These are phyloP conservation scores for Acipenser oxyrinchus DNA, from an alignment of 2,797 vertebrate species.

Conservation along the genomic window DNA sequence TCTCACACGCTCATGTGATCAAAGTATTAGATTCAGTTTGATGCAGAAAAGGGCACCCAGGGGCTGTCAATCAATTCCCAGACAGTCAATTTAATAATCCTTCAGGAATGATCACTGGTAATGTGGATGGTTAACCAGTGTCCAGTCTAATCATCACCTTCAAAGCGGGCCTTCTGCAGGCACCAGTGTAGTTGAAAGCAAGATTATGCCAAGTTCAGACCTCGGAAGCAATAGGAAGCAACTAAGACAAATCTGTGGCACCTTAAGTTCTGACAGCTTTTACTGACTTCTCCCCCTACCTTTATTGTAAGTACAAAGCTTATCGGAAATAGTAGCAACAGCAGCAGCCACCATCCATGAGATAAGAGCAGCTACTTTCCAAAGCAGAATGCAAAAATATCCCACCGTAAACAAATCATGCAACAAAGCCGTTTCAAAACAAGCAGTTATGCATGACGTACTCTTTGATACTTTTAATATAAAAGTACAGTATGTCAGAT, in stretches of 20 bases:
- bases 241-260: slow-evolving; percentile 1
- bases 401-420: background rate
- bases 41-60: background rate
- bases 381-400: background rate
- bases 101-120: background rate
- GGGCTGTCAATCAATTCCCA: background rate
- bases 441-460: background rate
- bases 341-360: background rate
- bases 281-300: background rate
- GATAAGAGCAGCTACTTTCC: background rate
- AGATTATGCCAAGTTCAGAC: background rate
- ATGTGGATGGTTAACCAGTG: background rate
- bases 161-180: background rate
- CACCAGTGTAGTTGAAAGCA: background rate
- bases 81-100: background rate
- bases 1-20: too few species aligned
- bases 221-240: background rate
- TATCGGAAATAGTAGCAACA: slow-evolving; percentile 2
- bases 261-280: slow-evolving; percentile 4
- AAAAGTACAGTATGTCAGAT: too few species aligned
- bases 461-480: too few species aligned
- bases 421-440: background rate
- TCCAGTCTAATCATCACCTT: background rate
- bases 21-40: too few species aligned
- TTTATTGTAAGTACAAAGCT: slow-evolving; percentile 4